These are phyloP conservation scores for Microtus oregoni DNA, from an alignment of 2,113 vertebrate species.

Conservation along the genomic window DNA sequence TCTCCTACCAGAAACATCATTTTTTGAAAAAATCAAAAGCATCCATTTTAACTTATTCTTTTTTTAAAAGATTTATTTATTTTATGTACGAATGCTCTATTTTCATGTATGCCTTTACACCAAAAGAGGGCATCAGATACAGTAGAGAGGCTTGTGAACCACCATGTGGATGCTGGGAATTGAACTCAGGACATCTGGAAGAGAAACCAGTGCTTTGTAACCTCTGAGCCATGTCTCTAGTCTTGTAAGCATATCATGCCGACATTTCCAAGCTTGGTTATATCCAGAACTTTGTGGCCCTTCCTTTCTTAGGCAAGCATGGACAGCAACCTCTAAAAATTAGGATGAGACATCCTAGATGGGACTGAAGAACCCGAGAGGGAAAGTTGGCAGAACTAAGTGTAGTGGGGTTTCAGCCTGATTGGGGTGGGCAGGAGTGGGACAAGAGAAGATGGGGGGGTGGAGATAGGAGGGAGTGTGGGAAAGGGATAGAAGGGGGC, in stretches of 20 bases:
- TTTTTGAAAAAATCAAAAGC: not conserved
- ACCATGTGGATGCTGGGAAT: no score
- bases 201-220: no score
- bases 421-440: no score
- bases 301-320: not conserved
- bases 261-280: not conserved
- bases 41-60: not conserved
- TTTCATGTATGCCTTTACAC: no score
- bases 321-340: not conserved
- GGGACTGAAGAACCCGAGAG: not conserved
- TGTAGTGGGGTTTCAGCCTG: not conserved
- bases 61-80: no score
- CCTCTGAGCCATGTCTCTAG: no score
- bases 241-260: not conserved
- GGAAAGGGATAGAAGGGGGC: not conserved
- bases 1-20: not conserved
- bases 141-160: no score
- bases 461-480: not conserved
- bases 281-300: not conserved
- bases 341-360: not conserved
- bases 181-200: no score
- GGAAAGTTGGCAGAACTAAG: not conserved
- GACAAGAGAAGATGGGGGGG: not conserved
- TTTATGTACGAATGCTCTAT: no score
- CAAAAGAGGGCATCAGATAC: no score